Conservation (phyloP, 2,797 vertebrate species). For the Perodicticus potto region DNA sequence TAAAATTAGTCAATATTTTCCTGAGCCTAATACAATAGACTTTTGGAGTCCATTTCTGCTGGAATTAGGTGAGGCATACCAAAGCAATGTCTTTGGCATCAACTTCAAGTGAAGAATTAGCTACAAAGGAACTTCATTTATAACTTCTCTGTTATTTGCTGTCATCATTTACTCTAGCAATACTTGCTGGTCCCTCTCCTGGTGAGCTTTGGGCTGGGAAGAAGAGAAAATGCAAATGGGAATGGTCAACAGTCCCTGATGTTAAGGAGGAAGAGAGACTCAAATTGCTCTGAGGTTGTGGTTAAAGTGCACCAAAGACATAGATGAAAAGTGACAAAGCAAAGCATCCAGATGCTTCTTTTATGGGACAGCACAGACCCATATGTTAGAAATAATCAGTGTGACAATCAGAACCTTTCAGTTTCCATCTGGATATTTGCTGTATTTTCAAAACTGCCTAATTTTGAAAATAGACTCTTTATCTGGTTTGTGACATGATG, state of each 20-base stretch:
- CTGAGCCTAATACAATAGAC: not conserved
- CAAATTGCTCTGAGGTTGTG: not conserved
- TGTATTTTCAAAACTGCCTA: conserved; percentile 44
- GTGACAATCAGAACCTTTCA: conserved; percentile 56
- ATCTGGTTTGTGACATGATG: not conserved
- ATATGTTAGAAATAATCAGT: conserved; percentile 48
- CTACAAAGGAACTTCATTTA: not conserved
- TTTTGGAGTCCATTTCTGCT: not conserved
- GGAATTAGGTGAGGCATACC: not conserved
- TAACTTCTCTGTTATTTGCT: not conserved
- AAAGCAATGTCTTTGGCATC: not conserved
- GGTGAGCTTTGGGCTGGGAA: not conserved
- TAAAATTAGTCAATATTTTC: conserved; percentile 29
- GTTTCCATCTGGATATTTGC: conserved; percentile 63
- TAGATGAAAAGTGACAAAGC: conserved; percentile 41
- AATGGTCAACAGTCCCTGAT: not conserved
- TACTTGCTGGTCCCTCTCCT: not conserved
- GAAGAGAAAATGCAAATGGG: not conserved
- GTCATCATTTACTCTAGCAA: not conserved
- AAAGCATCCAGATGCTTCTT: conserved; percentile 30
- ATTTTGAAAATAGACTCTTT: conserved; percentile 51
- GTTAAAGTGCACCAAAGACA: not conserved
- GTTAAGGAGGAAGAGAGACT: conserved; percentile 1
- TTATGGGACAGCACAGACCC: conserved; percentile 22
- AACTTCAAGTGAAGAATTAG: not conserved